Conservation (phyloP, 2,888 invertebrate genomes). For the Agrochola circellaris region DNA sequence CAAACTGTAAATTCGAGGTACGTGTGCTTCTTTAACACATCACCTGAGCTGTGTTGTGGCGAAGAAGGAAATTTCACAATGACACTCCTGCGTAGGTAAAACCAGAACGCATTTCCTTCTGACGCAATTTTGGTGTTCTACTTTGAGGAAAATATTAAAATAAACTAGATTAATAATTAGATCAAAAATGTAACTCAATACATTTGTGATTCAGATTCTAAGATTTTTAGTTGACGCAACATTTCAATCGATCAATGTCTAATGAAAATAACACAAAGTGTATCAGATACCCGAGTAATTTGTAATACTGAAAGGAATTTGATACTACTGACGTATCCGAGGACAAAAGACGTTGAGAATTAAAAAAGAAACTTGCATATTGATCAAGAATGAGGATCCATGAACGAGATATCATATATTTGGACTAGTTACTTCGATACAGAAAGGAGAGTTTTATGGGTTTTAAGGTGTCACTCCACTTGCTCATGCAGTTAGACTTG, state of each 20-base stretch:
- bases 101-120: neutral
- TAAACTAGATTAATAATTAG: neutral
- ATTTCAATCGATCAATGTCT: slow-evolving; percentile 47
- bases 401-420: neutral
- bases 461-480: neutral
- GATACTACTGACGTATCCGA: slow-evolving; percentile 22
- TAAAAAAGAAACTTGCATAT: neutral
- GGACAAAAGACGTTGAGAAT: neutral
- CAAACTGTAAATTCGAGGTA: neutral
- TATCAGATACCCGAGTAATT: slow-evolving; percentile 20
- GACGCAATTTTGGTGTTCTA: neutral
- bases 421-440: neutral
- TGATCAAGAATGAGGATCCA: neutral
- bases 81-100: neutral
- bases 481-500: too few species aligned
- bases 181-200: slow-evolving; percentile 41
- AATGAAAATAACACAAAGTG: slow-evolving; percentile 44
- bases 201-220: slow-evolving; percentile 37
- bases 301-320: slow-evolving; percentile 21
- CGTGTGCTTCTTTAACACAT: neutral
- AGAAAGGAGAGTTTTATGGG: neutral
- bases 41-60: too few species aligned
- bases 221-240: slow-evolving; percentile 14
- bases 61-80: neutral
- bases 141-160: slow-evolving; percentile 1